A percentile compares a stretch with the other conserved stretches of the same genome.
Evolutionary conservation across 2,888 invertebrate genomes (phyloP).

Genomic region (Phymatocera aterrima): DNA sequence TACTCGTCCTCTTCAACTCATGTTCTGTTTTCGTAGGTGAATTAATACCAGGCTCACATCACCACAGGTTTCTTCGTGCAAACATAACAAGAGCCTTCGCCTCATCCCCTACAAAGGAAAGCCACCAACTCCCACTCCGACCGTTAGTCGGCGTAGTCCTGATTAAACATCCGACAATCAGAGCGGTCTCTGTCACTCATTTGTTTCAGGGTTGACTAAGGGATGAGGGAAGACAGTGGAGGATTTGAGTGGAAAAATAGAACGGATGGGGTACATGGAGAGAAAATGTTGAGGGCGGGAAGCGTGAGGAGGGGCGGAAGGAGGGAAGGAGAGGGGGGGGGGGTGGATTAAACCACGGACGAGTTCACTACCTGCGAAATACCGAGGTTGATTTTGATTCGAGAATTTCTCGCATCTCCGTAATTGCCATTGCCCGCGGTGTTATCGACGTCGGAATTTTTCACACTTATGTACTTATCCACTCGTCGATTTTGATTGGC

Average conservation of each 20-base stretch:
- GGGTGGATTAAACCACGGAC: slow-evolving; percentile 6
- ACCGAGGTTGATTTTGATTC: slow-evolving; percentile 11
- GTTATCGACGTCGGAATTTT: background rate
- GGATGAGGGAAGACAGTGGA: background rate
- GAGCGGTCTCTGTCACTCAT: slow-evolving; percentile 29
- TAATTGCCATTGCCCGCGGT: slow-evolving; percentile 16
- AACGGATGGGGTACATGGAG: background rate
- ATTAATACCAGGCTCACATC: slow-evolving; percentile 3
- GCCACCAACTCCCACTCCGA: background rate
- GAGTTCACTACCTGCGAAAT: slow-evolving; percentile 1
- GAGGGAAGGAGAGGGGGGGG: background rate
- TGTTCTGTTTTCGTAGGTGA: background rate
- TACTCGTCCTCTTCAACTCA: background rate
- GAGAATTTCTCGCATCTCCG: background rate
- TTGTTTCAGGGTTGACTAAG: slow-evolving; percentile 36
- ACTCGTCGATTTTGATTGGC: slow-evolving; percentile 33
- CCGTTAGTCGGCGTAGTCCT: slow-evolving; percentile 32
- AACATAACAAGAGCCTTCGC: slow-evolving; percentile 25
- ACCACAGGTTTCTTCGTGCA: slow-evolving; percentile 23
- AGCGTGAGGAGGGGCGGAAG: too few relatives aligned
- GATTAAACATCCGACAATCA: slow-evolving; percentile 44
- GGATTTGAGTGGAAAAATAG: background rate
- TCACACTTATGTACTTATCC: background rate
- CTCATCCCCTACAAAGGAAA: slow-evolving; percentile 12
- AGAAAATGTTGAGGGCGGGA: slow-evolving; percentile 18